phyloP scores from a whole-genome alignment of 2,888 invertebrate genomes.

The Stenichneumon culpator region DNA sequence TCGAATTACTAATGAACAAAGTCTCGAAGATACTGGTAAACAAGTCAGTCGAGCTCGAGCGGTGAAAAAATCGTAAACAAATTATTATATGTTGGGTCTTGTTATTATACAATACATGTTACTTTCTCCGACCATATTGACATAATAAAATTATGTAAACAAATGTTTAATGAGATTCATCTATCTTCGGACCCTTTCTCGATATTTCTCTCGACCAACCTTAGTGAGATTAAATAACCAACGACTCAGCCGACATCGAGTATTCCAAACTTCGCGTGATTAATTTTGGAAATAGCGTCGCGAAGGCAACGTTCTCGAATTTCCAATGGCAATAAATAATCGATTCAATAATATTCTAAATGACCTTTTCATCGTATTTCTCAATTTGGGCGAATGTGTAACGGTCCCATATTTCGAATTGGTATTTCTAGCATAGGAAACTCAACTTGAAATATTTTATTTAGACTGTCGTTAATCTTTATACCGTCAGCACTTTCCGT shows the following conservation, averaged over 20 bases:
- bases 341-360: too few species aligned
- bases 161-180: background rate
- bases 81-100: too few species aligned
- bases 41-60: background rate
- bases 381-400: too few species aligned
- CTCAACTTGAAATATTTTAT: too few species aligned
- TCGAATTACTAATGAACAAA: background rate
- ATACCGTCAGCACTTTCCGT: too few species aligned
- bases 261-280: background rate
- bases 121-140: background rate
- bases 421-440: too few species aligned
- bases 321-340: background rate
- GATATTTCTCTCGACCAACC: background rate
- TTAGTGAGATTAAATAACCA: background rate
- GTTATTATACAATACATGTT: background rate
- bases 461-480: too few species aligned
- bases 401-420: too few species aligned
- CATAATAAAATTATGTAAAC: background rate
- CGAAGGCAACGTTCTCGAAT: background rate
- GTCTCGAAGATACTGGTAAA: background rate
- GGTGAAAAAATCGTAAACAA: background rate
- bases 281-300: background rate
- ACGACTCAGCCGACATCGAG: background rate
- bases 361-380: too few species aligned
- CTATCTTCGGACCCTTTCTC: background rate